Evolutionary conservation across 1,140 invertebrate genomes (phyloP).

Genomic region (Triops cancriformis): DNA sequence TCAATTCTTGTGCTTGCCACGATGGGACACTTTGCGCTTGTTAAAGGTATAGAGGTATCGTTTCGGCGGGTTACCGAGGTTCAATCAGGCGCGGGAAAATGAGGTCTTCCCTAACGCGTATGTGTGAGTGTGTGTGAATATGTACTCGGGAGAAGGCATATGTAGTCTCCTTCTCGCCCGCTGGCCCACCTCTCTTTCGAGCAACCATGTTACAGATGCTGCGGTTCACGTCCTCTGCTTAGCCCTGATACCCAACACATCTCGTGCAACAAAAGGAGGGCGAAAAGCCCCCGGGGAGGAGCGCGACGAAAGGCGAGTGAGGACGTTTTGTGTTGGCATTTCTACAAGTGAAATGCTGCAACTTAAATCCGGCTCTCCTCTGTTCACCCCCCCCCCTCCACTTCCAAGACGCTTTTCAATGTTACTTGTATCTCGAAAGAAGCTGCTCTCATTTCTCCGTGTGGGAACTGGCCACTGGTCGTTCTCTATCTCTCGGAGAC

Average conservation of each 20-base stretch:
- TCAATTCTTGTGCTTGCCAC: background rate
- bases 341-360: conserved; percentile 2
- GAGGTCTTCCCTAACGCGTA: background rate
- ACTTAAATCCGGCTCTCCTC: background rate
- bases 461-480: conserved; percentile 11
- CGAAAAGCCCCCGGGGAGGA: background rate
- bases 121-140: background rate
- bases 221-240: conserved; percentile 7
- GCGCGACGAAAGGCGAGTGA: conserved; percentile 1
- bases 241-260: conserved; percentile 4
- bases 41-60: conserved; percentile 1
- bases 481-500: conserved; percentile 2
- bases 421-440: conserved; percentile 11
- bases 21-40: background rate
- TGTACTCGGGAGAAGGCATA: background rate
- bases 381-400: background rate
- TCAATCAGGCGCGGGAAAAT: conserved; percentile 5
- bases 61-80: background rate
- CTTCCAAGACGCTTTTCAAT: conserved; percentile 5
- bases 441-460: conserved; percentile 1
- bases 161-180: background rate
- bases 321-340: background rate
- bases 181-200: background rate
- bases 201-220: conserved; percentile 4
- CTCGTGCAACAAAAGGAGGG: background rate